phyloP scores from a whole-genome alignment of 1,140 invertebrate genomes.

The Cecropterus lyciades region DNA sequence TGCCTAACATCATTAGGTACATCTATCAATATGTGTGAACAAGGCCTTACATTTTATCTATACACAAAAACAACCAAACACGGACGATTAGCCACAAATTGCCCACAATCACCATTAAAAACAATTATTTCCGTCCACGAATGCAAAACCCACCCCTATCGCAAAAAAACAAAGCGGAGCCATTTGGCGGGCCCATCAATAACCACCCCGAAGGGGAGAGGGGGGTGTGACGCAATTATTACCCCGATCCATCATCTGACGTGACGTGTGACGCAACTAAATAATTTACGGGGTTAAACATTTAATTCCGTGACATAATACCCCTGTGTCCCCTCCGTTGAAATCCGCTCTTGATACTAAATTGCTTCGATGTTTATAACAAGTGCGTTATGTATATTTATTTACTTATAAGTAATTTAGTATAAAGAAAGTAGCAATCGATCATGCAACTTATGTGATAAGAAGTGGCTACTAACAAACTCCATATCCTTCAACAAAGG shows the following conservation, averaged over 20 bases:
- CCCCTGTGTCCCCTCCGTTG: constrained; percentile 26
- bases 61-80: constrained; percentile 4
- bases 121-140: constrained; percentile 16
- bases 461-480: too few relatives aligned
- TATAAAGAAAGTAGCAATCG: too few relatives aligned
- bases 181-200: constrained; percentile 58
- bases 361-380: too few relatives aligned
- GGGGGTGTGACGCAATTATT: constrained; percentile 69
- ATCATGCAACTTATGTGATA: too few relatives aligned
- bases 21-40: too few relatives aligned
- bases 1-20: too few relatives aligned
- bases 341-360: constrained; percentile 4
- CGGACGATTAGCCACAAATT: constrained; percentile 16
- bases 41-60: too few relatives aligned
- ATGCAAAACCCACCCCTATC: constrained; percentile 7
- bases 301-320: constrained; percentile 49
- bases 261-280: constrained; percentile 61
- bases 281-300: constrained; percentile 69
- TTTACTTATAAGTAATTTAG: too few relatives aligned
- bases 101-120: constrained; percentile 20
- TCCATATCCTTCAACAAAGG: too few relatives aligned
- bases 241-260: constrained; percentile 65
- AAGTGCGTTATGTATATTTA: too few relatives aligned
- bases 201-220: constrained; percentile 47
- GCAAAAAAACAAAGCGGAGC: constrained; percentile 49